Evolutionary conservation across 2,797 vertebrate species (phyloP).

Genomic region (Capromys pilorides): DNA sequence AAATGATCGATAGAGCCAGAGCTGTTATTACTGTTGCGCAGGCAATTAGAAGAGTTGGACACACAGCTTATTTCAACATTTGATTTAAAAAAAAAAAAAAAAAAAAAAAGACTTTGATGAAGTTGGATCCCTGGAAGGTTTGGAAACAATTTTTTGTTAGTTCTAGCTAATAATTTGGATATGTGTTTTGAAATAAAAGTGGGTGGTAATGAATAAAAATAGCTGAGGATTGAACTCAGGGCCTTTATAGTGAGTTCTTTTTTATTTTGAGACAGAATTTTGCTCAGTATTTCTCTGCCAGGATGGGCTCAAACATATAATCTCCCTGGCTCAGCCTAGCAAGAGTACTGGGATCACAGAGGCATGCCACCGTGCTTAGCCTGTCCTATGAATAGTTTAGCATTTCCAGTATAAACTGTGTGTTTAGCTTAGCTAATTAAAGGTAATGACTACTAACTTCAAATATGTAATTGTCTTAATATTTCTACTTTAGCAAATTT

Average conservation of each 20-base stretch:
- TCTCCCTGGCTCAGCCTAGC: neutral
- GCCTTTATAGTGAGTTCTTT: neutral
- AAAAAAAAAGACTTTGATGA: neutral
- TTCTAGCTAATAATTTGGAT: conserved; percentile 28
- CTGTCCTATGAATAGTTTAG: conserved; percentile 47
- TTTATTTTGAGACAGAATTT: neutral
- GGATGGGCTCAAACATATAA: neutral
- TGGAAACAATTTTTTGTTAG: conserved; percentile 29
- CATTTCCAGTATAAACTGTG: conserved; percentile 37
- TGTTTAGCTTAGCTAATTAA: conserved; percentile 16
- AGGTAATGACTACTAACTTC: neutral
- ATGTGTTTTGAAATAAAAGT: conserved; percentile 40
- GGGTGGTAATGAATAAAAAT: neutral
- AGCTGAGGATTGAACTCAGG: neutral
- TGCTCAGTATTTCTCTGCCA: neutral
- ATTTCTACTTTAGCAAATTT: conserved; percentile 50
- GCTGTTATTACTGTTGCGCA: neutral
- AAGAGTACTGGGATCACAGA: neutral
- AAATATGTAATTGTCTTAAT: conserved; percentile 42
- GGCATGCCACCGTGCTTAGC: neutral
- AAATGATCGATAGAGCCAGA: neutral
- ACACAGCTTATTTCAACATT: conserved; percentile 26
- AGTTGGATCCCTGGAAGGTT: neutral
- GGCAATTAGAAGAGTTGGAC: neutral
- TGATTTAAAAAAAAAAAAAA: neutral